Evolutionary conservation across 2,113 vertebrate genomes (phyloP).

Genomic region (Cervus canadensis): DNA sequence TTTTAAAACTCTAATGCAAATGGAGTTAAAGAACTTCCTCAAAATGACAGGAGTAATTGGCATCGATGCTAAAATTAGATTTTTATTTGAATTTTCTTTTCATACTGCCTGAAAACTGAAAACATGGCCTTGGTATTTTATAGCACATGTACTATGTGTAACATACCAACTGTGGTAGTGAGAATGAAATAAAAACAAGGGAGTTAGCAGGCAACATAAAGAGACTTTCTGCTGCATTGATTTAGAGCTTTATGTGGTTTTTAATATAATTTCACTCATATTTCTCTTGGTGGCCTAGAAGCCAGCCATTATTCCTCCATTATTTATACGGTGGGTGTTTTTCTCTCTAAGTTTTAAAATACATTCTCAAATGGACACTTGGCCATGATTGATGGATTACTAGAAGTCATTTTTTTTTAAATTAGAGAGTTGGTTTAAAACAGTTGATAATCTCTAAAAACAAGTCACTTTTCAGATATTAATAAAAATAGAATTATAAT

Average conservation of each 20-base stretch:
- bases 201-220: neutral
- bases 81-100: slow-evolving; percentile 22
- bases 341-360: slow-evolving; percentile 7
- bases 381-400: neutral
- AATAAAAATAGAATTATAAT: neutral
- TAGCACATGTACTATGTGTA: neutral
- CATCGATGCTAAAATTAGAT: neutral
- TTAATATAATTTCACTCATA: neutral
- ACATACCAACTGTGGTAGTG: neutral
- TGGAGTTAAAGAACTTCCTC: slow-evolving; percentile 3
- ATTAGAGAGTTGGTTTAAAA: neutral
- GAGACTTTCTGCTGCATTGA: neutral
- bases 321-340: neutral
- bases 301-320: neutral
- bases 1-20: neutral
- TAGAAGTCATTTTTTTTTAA: neutral
- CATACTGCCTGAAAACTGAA: neutral
- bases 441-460: neutral
- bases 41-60: neutral
- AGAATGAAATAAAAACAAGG: neutral
- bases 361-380: neutral
- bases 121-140: slow-evolving; percentile 22
- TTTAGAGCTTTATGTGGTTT: slow-evolving; percentile 12
- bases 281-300: slow-evolving; percentile 31
- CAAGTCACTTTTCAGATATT: neutral